Base-by-base conservation (phyloP, 1,140 invertebrate genomes). In the Drosophila dunni region DNA sequence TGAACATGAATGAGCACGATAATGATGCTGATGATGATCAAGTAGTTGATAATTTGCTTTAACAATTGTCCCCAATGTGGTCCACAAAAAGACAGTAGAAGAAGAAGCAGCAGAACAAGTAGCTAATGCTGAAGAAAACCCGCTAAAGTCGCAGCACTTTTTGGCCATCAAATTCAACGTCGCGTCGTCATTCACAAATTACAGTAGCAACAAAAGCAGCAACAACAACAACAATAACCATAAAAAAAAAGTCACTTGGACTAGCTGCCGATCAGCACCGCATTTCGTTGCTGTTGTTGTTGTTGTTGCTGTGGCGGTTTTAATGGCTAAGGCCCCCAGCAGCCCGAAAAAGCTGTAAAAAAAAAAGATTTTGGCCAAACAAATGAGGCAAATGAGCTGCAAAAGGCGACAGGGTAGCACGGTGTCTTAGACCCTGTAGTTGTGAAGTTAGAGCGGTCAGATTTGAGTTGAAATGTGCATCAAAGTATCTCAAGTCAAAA, bases 381-480 rank as follows among this genome's bases (percentile, higher is more conserved):
- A 81, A 84, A 85, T 84, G 81, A 84, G 56, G 62, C 75, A 82
- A 85, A 82, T 86, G 81, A 86, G 78, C 58, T 61, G n/a, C 6
- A 45, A 45, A 45, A 45, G 54, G 10, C 53, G 15, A 68, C 61
- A 63, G 51, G 50, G 57, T 24, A 46, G 45, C 62, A 66, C 36
- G 20, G 38, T 50, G 29, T 6, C 38, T 15, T 44, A 24, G 29
- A 11, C 36, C n/a, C 38, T 56, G 34, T 56, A 13, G 8, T 61
- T 11, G 33, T 29, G 24, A 5, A 29, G 24, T 29, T 4, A 29
- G 17, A 20, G 17, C 2, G 17, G 1, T 2, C 17, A 20, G 1
- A 20, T 20, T 20, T 20, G 17, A 20, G 17, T 20, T 20, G 17
- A 20, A n/a, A n/a, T n/a, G n/a, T n/a, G n/a, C n/a, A n/a, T n/a